These are phyloP conservation scores for Sarcophaga variegata DNA, from an alignment of 2,888 invertebrate species.

Conservation along the genomic window DNA sequence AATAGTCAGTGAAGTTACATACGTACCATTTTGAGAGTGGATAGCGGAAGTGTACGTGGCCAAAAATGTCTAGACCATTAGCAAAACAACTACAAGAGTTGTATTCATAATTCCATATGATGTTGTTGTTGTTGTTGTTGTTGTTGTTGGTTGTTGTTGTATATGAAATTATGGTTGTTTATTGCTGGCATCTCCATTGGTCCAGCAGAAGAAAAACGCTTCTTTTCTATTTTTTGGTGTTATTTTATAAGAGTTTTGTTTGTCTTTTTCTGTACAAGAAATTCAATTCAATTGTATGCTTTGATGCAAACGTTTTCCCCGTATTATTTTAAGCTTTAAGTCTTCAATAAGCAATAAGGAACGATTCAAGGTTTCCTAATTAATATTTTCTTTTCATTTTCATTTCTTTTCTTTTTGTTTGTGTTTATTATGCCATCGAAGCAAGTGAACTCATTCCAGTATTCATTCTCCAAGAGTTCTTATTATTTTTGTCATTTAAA, in stretches of 20 bases:
- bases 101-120: constrained; percentile 60
- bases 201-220: constrained; percentile 26
- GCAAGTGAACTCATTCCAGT: too few species aligned
- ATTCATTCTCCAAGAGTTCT: too few species aligned
- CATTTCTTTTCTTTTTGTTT: not conserved
- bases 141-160: constrained; percentile 1
- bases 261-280: constrained; percentile 26
- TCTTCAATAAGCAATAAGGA: not conserved
- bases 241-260: constrained; percentile 14
- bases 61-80: constrained; percentile 70
- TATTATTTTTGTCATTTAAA: not conserved
- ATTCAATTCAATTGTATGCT: constrained; percentile 65
- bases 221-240: constrained; percentile 11
- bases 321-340: constrained; percentile 48
- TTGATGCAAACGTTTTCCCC: constrained; percentile 38
- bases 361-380: not conserved
- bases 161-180: constrained; percentile 61
- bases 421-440: too few species aligned
- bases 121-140: constrained; percentile 5
- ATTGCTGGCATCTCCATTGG: constrained; percentile 16
- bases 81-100: constrained; percentile 62
- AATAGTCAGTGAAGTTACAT: not conserved
- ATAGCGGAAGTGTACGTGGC: constrained; percentile 69
- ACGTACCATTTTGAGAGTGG: constrained; percentile 17
- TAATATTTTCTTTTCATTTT: not conserved